Base-by-base conservation (phyloP, 2,888 invertebrate species). In the Macaria notata region DNA sequence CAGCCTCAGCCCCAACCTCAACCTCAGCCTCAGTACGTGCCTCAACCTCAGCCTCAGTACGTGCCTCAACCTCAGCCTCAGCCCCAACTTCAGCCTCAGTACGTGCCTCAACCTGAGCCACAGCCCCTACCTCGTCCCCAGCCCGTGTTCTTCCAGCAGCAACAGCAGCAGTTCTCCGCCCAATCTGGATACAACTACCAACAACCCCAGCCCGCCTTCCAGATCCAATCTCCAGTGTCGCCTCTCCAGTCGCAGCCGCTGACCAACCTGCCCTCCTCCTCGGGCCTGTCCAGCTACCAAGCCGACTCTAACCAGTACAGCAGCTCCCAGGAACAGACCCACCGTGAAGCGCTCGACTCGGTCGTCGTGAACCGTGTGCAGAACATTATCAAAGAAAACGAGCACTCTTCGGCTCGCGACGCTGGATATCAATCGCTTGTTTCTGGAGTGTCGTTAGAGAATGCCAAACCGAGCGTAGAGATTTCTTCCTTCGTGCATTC, bases 391-490 rank as follows among this genome's bases (percentile, higher is more conserved):
- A 89, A 76, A 57, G 86, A 89, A 3, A 80, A 76, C 62, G 91
- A 91, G 62, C 90, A 89, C 54, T 78, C 75, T 4, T 76, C 82
- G n/a, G 90, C 90, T 0, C 83, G 75, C 50, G 77, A 83, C 38
- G 78, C 84, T 19, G 91, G 91, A 38, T 89, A 87, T 57, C 66
- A 73, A 31, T 90, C 90, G 0, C 63, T 88, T 29, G 86, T 91
- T 9, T 88, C 90, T 3, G 89, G 90, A 31, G 85, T 91, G 29
- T 81, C 88, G 9, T 70, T 90, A 4, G 89, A 82, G 63, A 83
- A 80, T 54, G 89, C 83, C 2, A 80, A 76, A 59, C 90, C 90
- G 0, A 91, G 91, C 61, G 70, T 89, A n/a, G 91, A 91, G 69
- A 65, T 91, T 50, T 76, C 85, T 4, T 89, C 91, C 0, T 91